Conservation (phyloP, 2,888 invertebrate genomes). For the Lobophora halterata region DNA sequence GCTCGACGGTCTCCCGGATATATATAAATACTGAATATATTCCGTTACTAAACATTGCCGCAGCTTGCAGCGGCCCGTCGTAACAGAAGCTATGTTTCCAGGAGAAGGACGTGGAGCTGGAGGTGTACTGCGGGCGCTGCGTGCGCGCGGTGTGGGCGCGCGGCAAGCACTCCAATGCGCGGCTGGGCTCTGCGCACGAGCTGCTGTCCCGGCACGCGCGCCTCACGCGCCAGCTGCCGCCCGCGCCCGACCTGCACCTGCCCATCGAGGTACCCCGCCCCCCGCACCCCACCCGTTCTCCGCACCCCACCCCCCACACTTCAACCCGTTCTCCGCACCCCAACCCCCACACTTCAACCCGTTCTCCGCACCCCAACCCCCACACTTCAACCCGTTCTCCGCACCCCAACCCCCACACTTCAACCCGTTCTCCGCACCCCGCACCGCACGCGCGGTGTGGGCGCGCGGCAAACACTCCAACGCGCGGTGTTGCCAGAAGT, state of each 20-base stretch:
- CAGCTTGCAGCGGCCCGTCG: too few relatives aligned
- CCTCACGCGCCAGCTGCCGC: neutral
- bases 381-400: too few relatives aligned
- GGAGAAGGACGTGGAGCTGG: conserved; percentile 12
- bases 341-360: too few relatives aligned
- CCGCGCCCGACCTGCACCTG: neutral
- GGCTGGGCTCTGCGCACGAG: neutral
- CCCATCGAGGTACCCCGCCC: conserved; percentile 10
- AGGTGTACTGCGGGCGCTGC: conserved; percentile 10
- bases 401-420: too few relatives aligned
- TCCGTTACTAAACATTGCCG: too few relatives aligned
- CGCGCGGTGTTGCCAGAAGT: neutral
- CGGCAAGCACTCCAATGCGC: neutral
- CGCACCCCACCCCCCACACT: neutral
- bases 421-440: too few relatives aligned
- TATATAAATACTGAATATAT: too few relatives aligned
- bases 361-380: too few relatives aligned
- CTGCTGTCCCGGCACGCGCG: neutral
- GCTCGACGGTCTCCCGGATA: neutral
- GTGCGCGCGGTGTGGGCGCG: conserved; percentile 14
- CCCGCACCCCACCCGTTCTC: neutral
- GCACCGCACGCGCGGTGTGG: conserved; percentile 8
- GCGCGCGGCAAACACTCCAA: conserved; percentile 1
- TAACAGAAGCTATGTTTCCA: neutral
- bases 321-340: too few relatives aligned